phyloP scores from a whole-genome alignment of 1,140 invertebrate genomes.

The Melipona quadrifasciata region DNA sequence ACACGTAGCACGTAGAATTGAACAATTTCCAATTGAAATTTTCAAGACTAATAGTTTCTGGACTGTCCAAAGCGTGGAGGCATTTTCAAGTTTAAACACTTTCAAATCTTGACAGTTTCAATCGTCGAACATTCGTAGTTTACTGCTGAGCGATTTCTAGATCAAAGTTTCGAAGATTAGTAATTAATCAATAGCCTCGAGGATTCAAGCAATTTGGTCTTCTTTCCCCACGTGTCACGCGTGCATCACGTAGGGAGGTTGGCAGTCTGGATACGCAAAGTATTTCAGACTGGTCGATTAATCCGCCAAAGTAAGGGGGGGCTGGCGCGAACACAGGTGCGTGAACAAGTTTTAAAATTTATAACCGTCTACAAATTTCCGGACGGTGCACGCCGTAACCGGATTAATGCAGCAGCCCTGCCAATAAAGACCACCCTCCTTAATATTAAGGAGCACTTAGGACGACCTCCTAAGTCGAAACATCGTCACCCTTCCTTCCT shows the following conservation, averaged over 20 bases:
- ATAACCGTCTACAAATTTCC: slow-evolving; percentile 60
- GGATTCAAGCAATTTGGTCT: too few relatives aligned
- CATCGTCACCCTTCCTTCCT: slow-evolving; percentile 27
- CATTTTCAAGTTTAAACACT: too few relatives aligned
- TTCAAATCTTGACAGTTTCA: too few relatives aligned
- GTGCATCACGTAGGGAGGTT: neutral
- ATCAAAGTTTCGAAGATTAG: too few relatives aligned
- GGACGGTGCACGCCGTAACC: slow-evolving; percentile 36
- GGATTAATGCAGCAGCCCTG: slow-evolving; percentile 58
- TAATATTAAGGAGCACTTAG: slow-evolving; percentile 67
- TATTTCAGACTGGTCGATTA: slow-evolving; percentile 44
- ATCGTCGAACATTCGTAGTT: too few relatives aligned
- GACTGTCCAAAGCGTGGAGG: too few relatives aligned
- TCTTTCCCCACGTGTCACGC: too few relatives aligned
- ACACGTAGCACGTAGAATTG: too few relatives aligned
- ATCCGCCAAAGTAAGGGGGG: slow-evolving; percentile 14
- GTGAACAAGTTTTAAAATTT: slow-evolving; percentile 69
- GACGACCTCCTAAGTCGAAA: slow-evolving; percentile 38
- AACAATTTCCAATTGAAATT: too few relatives aligned
- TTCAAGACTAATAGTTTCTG: too few relatives aligned
- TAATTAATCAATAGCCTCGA: too few relatives aligned
- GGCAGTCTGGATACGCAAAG: slow-evolving; percentile 3
- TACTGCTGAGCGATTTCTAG: too few relatives aligned
- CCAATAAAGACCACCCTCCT: slow-evolving; percentile 58
- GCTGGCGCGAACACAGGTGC: slow-evolving; percentile 52